Percentiles rank a stretch among this genome's conserved stretches.
Conservation (phyloP, 2,113 vertebrate genomes). For the Cardinalis cardinalis region DNA sequence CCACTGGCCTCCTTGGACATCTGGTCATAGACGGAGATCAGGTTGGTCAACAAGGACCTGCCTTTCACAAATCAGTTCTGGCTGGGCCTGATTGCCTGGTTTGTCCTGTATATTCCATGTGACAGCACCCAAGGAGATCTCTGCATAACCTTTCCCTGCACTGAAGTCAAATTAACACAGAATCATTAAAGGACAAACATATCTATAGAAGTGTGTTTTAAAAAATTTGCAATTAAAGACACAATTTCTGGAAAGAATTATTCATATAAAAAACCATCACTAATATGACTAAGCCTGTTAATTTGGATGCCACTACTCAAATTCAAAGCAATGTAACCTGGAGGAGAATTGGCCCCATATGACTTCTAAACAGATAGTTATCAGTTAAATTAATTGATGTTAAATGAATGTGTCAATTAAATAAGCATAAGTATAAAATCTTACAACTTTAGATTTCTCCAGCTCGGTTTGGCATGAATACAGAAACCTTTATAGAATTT, state of each 20-base stretch:
- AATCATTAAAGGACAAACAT: background rate
- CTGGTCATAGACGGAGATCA: background rate
- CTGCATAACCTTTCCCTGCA: background rate
- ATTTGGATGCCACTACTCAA: background rate
- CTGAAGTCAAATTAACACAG: background rate
- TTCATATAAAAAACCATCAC: fast-evolving
- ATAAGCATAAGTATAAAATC: background rate
- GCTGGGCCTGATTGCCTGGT: background rate
- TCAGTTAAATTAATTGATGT: background rate
- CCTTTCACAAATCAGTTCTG: background rate
- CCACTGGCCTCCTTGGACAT: background rate
- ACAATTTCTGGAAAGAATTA: background rate
- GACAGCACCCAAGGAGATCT: fast-evolving
- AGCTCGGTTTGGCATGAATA: background rate
- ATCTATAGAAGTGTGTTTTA: background rate
- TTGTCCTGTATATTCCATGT: fast-evolving
- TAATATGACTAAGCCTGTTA: background rate
- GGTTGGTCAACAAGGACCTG: background rate
- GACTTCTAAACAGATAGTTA: background rate
- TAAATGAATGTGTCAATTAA: background rate
- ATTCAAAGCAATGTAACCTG: background rate
- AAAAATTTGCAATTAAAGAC: background rate
- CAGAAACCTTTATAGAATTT: background rate
- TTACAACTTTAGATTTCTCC: background rate
- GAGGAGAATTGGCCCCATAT: background rate